Evolutionary conservation across 1,140 invertebrate genomes (phyloP), one percentile per base, ranked within the genome.

Genomic region (Drosophila azteca): DNA sequence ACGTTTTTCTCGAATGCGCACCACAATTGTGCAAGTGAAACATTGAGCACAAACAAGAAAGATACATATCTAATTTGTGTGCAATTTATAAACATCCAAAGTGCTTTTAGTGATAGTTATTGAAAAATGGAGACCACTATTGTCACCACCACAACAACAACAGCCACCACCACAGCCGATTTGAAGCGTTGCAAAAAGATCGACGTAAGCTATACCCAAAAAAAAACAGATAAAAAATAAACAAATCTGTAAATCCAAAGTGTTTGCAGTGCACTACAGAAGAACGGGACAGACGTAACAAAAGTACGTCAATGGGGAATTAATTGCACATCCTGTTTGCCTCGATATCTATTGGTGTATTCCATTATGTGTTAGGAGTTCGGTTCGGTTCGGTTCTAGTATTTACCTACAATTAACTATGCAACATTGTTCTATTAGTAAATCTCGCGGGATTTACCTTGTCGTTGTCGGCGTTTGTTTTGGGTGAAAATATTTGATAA

Each of bases 101-200:
- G 13, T 6, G 49, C 41, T 45, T 48, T 13, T 13, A 31, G 35
- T 65, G 44, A 63, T 45, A 53, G 59, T 29, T 49, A 39, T 61
- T 39, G 15, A 68, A 77, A 50, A 63, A 87, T 88, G 83, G 83
- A 88, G 73, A 77, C 83, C 15, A 83, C 83, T 20, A 72, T 83
- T 70, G 60, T 88, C 50, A 88, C 83, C n/a, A 87, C 81, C 11
- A 81, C 75, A 13, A 76, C 31, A 9, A 35, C 31, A 9, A 35
- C 29, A 7, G 29, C 67, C 69, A 78, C 76, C 48, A 75, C 74
- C 4, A 79, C 80, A 48, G 55, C 76, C 22, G 79, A 79, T 54
- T 24, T 76, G 9, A 79, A 72, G n/a, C 61, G 61, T 44, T 70
- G 53, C 26, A 87, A 82, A 72, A 70, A 78, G 49, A 87, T 79